These are phyloP conservation scores for Acronicta psi DNA, from an alignment of 2,888 invertebrate genomes.

Conservation along the genomic window DNA sequence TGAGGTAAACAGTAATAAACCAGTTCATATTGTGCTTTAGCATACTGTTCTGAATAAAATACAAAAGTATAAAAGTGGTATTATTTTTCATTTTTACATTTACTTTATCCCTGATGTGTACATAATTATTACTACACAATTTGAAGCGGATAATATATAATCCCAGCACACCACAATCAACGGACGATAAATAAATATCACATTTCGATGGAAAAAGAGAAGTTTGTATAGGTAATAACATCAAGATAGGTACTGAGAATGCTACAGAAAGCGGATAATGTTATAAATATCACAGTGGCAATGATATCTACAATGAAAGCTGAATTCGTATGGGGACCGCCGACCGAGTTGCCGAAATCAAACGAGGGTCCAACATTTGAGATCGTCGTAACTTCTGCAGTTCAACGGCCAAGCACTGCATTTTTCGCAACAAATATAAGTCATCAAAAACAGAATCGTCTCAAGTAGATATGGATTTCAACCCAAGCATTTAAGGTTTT, in stretches of 20 bases:
- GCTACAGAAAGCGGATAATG: conserved; percentile 39
- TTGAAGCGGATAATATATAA: conserved; percentile 8
- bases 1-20: not conserved
- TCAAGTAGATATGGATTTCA: no score
- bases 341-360: conserved; percentile 14
- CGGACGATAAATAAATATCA: conserved; percentile 50
- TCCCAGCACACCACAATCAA: conserved; percentile 24
- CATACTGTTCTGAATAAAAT: no score
- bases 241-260: conserved; percentile 22
- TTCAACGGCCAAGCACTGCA: no score
- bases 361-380: conserved; percentile 26
- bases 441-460: no score
- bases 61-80: no score
- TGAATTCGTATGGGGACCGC: conserved; percentile 3
- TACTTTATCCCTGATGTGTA: not conserved
- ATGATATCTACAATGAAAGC: conserved; percentile 69
- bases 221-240: conserved; percentile 48
- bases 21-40: no score
- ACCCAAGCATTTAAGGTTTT: no score
- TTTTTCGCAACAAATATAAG: no score
- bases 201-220: conserved; percentile 55
- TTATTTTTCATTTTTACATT: not conserved
- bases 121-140: conserved; percentile 7
- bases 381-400: conserved; percentile 3
- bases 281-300: conserved; percentile 61